Evolutionary conservation across 1,140 invertebrate species (phyloP).

Genomic region (Dufourea novaeangliae): DNA sequence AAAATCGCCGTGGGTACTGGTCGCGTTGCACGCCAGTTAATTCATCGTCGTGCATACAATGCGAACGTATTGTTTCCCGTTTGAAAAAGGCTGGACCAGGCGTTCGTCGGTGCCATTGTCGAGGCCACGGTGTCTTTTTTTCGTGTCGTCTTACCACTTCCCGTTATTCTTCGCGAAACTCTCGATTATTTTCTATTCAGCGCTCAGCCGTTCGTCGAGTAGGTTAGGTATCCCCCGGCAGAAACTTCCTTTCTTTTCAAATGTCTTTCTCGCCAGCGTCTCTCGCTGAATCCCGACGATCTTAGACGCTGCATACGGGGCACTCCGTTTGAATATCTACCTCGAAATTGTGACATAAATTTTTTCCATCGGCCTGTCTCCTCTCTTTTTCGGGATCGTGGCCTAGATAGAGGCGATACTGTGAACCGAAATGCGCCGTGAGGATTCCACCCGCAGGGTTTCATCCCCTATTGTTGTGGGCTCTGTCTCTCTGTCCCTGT

Average conservation of each 20-base stretch:
- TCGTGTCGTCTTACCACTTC: slow-evolving; percentile 28
- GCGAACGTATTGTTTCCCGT: slow-evolving; percentile 28
- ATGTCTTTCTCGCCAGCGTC: neutral
- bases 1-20: slow-evolving; percentile 3
- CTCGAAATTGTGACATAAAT: neutral
- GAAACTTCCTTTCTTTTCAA: slow-evolving; percentile 30
- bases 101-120: slow-evolving; percentile 9
- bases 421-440: neutral
- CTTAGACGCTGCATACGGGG: neutral
- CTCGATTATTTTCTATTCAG: slow-evolving; percentile 47
- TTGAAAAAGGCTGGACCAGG: slow-evolving; percentile 24
- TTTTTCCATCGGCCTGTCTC: no score
- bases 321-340: slow-evolving; percentile 2
- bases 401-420: slow-evolving; percentile 17
- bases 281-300: neutral
- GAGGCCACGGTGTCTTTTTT: slow-evolving; percentile 19
- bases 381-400: neutral
- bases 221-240: slow-evolving; percentile 21
- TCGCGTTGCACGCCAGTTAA: slow-evolving; percentile 14
- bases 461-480: neutral
- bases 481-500: no score
- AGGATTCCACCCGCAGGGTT: neutral
- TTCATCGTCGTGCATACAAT: slow-evolving; percentile 7
- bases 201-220: slow-evolving; percentile 23
- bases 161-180: slow-evolving; percentile 29